Base-by-base conservation (phyloP, 1,140 invertebrate species). In the Chironomus striatipennis region DNA sequence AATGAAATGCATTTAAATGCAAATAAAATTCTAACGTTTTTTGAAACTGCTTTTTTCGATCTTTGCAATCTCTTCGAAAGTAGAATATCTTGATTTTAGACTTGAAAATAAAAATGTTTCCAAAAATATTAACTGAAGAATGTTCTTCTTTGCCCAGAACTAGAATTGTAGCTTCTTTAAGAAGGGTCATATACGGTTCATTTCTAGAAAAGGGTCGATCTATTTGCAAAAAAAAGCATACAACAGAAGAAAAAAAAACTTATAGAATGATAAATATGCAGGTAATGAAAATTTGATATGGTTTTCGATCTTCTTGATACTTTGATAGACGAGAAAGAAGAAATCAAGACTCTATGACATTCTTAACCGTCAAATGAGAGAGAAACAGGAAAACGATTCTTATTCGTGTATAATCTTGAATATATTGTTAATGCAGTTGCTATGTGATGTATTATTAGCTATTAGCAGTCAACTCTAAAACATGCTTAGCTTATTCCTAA, bases 231-330 rank as follows among this genome's bases (percentile, higher is more conserved):
- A 47, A 43, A 47, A n/a, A 57, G 47, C 5, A 34, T 34, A 34
- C 24, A 34, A 5, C 24, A 34, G n/a, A n/a, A n/a, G 43, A n/a
- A 47, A 9, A 47, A 15, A 8, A 47, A 1, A 47, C 15, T 4
- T 47, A 12, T 9, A 9, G 8, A 9, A n/a, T 57, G 47, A 57
- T 57, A 57, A 57, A 57, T 57, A n/a, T 57, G 47, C 47, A 57
- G 47, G 47, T 57, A 57, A 57, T 57, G n/a, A 57, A 57, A 57
- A 57, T 57, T 57, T 57, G 47, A 57, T 57, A 57, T 15, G 47
- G 47, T 57, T n/a, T 57, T 57, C 47, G n/a, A 57, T 57, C 12
- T 34, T 34, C 12, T 57, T 57, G 47, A 57, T 57, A 57, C 12
- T n/a, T 15, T 57, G 12, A 57, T 12, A n/a, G 4, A n/a, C 12